Percentiles rank a stretch among this genome's conserved stretches.
phyloP scores from a whole-genome alignment of 2,113 vertebrate species.

The Scomber colias region DNA sequence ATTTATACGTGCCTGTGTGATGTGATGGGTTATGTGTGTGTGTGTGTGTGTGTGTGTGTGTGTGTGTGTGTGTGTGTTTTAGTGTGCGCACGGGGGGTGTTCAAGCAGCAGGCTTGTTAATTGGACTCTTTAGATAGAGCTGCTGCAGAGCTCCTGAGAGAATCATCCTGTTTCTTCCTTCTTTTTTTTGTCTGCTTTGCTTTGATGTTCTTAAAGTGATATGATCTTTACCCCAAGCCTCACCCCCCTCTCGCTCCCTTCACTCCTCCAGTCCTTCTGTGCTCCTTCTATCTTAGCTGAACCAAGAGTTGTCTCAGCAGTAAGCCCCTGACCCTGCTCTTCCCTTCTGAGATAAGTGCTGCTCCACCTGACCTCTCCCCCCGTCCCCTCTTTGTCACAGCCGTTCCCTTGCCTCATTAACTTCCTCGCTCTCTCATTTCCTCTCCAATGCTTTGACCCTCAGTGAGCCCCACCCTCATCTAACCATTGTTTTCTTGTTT shows the following conservation, averaged over 20 bases:
- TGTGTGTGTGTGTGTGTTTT: constrained; percentile 9
- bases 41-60: constrained; percentile 6
- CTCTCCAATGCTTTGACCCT: constrained; percentile 46
- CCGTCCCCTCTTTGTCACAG: constrained; percentile 50
- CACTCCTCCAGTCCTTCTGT: constrained; percentile 44
- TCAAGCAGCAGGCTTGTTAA: constrained; percentile 67
- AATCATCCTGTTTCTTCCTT: constrained; percentile 56
- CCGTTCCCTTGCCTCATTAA: constrained; percentile 71
- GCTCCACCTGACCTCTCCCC: constrained; percentile 63
- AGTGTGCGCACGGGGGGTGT: constrained; percentile 22
- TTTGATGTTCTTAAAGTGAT: constrained; percentile 78
- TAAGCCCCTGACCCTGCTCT: constrained; percentile 67
- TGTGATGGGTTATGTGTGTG: neutral
- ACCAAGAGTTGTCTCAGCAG: constrained; percentile 50
- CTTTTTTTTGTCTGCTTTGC: constrained; percentile 62
- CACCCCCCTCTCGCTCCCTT: constrained; percentile 16
- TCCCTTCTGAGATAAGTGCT: constrained; percentile 69
- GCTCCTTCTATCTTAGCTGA: constrained; percentile 52
- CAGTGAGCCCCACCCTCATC: constrained; percentile 46
- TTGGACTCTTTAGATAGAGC: constrained; percentile 80
- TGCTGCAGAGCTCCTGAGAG: constrained; percentile 73
- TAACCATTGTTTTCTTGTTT: constrained; percentile 72
- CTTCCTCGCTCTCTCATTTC: constrained; percentile 61
- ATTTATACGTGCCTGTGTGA: constrained; percentile 39
- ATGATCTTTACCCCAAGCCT: constrained; percentile 67